Evolutionary conservation across 2,113 vertebrate genomes (phyloP).

Genomic region (Triplophysa siluroides): DNA sequence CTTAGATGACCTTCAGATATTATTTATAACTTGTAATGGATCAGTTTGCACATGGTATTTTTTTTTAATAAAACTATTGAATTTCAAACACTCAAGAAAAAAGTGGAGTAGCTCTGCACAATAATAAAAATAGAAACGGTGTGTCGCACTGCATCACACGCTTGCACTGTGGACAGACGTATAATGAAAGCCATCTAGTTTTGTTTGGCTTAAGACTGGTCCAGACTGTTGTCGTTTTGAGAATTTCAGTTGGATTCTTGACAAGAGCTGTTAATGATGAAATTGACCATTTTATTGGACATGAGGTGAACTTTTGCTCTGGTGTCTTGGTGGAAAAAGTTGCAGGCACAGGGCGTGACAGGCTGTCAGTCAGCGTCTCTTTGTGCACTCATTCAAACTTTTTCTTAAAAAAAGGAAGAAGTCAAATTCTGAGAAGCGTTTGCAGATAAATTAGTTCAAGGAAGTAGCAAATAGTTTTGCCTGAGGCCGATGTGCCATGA

Average conservation of each 20-base stretch:
- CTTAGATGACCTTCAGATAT: no score
- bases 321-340: background rate
- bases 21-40: no score
- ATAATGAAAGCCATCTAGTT: no score
- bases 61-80: background rate
- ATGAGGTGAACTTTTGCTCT: background rate
- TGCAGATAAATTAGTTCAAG: background rate
- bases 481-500: background rate
- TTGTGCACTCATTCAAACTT: background rate
- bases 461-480: background rate
- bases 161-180: background rate
- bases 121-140: background rate
- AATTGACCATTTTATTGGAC: background rate
- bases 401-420: background rate
- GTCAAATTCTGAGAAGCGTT: constrained; percentile 3
- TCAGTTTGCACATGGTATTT: background rate
- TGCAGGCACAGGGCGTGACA: background rate
- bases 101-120: no score
- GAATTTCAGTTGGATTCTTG: background rate
- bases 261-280: background rate
- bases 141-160: background rate
- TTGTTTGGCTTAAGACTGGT: no score
- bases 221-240: no score
- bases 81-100: no score
- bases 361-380: background rate